Base-by-base conservation (phyloP, 2,888 invertebrate species). In the Ochropacha duplaris region DNA sequence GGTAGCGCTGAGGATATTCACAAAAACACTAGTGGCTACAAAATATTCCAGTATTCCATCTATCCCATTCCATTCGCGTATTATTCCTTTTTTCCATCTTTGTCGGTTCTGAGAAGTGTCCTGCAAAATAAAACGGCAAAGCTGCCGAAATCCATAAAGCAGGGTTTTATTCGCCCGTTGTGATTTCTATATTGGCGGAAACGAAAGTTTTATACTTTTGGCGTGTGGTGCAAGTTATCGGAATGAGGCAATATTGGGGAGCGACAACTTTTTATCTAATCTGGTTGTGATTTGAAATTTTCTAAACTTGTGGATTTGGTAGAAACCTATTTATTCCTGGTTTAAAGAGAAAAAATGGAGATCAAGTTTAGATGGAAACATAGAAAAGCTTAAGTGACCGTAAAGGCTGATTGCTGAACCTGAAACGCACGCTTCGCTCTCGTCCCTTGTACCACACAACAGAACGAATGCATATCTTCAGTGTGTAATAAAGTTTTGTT, bases 61-160 rank as follows among this genome's bases (percentile, higher is more conserved):
- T 56, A 36, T 36, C 36, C 24, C 26, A 50, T 36, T 28, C 50
- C 22, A 22, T 34, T 39, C 28, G 44, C 39, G 50, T 24, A 24
- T 54, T 58, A 31, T 64, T 65, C 61, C 65, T 28, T 50, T 28
- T 55, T 36, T 19, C 54, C 56, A 55, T 69, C 68, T 70, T 71
- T 78, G 66, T 63, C 69, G 62, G 68, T 87, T 88, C 88, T 64
- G 49, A 68, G 81, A 81, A 81, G 60, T 60, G 54, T 58, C 60
- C 54, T 65, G 69, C 76, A 76, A 81, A 83, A 84, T 82, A 83
- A 84, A 84, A 79, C 77, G 76, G 79, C 78, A 81, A 79, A 78
- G 85, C 86, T 86, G 88, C 87, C 90, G 90, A 90, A 90, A 89
- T 86, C 78, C 90, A 89, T 89, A 89, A 91, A 89, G 76, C 71